Base-by-base conservation (phyloP, 1,140 invertebrate species). In the Nymphalis io region DNA sequence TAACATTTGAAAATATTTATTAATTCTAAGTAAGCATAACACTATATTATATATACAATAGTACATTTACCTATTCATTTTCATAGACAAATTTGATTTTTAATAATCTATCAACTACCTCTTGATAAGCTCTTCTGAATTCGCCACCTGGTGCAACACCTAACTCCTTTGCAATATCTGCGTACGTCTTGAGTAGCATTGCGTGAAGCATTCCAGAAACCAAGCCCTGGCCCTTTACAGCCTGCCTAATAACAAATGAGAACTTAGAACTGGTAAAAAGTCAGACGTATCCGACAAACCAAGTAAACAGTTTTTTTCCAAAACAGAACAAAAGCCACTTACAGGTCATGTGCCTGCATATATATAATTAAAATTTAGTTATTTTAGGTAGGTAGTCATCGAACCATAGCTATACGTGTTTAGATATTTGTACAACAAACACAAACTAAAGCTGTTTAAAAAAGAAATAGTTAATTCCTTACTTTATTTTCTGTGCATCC, bases 141-240 rank as follows among this genome's bases (percentile, higher is more conserved):
- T 99, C 98, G 38, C 98, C 97, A 48, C 98, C 98, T 3, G 98
- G 98, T 20, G 98, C 98, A 71, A 99, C 98, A 38, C 98, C 98
- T 42, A 99, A 92, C 90, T 99, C 95, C 86, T 97, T 97, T 0
- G 98, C 98, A 46, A 99, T 93, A 87, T 98, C 95, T n/a, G 98
- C 97, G 70, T 97, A 97, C 89, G 98, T 95, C 85, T 96, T 97
- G 1, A 99, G 85, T 60, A 99, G 91, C 70, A 99, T 93, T n/a
- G 98, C 93, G 84, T 98, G 97, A 83, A 99, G 93, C 60, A 98
- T 92, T 16, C 98, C 98, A 89, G 98, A 97, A 27, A 97, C 93
- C 16, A 94, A 79, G 13, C 95, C 95, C 86, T 95, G 94, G 18
- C 94, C 93, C 81, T 93, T 94, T 15, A 96, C 93, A 5, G 93